Conservation (phyloP, 2,888 invertebrate genomes). For the Cordilura impudica region DNA sequence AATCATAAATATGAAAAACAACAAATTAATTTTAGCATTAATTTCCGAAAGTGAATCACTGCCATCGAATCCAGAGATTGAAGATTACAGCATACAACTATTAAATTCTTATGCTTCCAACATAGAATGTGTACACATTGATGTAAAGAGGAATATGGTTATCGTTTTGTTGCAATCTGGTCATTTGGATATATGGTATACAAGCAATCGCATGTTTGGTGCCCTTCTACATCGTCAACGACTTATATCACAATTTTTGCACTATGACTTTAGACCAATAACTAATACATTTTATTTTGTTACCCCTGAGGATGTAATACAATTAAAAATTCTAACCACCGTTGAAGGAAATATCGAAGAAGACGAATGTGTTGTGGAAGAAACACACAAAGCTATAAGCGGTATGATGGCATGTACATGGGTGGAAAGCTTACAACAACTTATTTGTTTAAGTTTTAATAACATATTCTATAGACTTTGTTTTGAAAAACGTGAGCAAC, state of each 20-base stretch:
- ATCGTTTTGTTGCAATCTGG: slow-evolving; percentile 72
- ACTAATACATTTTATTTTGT: slow-evolving; percentile 71
- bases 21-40: slow-evolving; percentile 11
- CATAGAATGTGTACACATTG: slow-evolving; percentile 68
- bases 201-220: slow-evolving; percentile 65
- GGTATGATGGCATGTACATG: slow-evolving; percentile 75
- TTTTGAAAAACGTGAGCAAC: slow-evolving; percentile 45
- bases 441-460: slow-evolving; percentile 75
- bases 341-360: slow-evolving; percentile 53
- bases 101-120: slow-evolving; percentile 68
- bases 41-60: background rate
- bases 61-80: background rate
- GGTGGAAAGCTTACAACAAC: slow-evolving; percentile 68
- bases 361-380: slow-evolving; percentile 66
- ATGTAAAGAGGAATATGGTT: slow-evolving; percentile 67
- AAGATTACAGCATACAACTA: slow-evolving; percentile 60
- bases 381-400: slow-evolving; percentile 67
- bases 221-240: slow-evolving; percentile 69
- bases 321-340: slow-evolving; percentile 66
- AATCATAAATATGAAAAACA: background rate
- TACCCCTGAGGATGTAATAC: slow-evolving; percentile 69
- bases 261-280: slow-evolving; percentile 67
- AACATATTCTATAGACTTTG: slow-evolving; percentile 73
- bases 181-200: slow-evolving; percentile 74
- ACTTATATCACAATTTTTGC: slow-evolving; percentile 67